Percentiles rank a stretch among this genome's conserved stretches.
These are phyloP conservation scores for Brachionus paranguensis DNA, from an alignment of 1,140 invertebrate species.

Conservation along the genomic window DNA sequence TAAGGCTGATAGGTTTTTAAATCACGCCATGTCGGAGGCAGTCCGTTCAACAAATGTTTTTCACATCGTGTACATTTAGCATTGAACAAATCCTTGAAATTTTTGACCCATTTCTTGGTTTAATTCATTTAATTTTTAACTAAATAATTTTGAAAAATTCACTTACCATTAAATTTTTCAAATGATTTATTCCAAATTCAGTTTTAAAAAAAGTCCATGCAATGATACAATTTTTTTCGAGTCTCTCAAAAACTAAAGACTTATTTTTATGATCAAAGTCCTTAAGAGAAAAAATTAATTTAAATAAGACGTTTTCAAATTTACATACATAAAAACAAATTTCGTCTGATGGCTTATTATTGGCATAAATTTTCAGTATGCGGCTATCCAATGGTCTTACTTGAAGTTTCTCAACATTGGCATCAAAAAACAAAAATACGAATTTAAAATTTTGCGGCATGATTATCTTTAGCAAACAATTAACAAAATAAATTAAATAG, in stretches of 20 bases:
- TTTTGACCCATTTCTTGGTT: slow-evolving; percentile 6
- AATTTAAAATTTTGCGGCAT: slow-evolving; percentile 40
- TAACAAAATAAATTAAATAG: neutral
- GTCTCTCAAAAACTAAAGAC: neutral
- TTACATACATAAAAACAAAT: slow-evolving; percentile 10
- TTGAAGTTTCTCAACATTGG: slow-evolving; percentile 25
- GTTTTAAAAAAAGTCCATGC: slow-evolving; percentile 33
- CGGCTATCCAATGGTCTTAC: slow-evolving; percentile 5
- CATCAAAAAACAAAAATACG: slow-evolving; percentile 29
- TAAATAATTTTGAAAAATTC: too few species aligned
- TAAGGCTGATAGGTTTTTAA: neutral
- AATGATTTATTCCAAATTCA: neutral
- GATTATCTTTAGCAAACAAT: neutral
- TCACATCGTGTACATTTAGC: slow-evolving; percentile 35
- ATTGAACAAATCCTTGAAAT: slow-evolving; percentile 29
- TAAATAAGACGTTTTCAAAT: neutral
- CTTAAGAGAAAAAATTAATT: neutral
- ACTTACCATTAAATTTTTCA: neutral
- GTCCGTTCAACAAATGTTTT: slow-evolving; percentile 37
- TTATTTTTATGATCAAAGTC: slow-evolving; percentile 32
- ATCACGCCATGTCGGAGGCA: slow-evolving; percentile 39
- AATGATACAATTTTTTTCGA: slow-evolving; percentile 26
- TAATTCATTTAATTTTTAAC: too few species aligned
- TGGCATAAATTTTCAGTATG: slow-evolving; percentile 7
- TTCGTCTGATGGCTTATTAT: neutral